A percentile compares a stretch with the other conserved stretches of the same genome.
Conservation (phyloP, 2,888 invertebrate genomes). For the Lamproptera curius region DNA sequence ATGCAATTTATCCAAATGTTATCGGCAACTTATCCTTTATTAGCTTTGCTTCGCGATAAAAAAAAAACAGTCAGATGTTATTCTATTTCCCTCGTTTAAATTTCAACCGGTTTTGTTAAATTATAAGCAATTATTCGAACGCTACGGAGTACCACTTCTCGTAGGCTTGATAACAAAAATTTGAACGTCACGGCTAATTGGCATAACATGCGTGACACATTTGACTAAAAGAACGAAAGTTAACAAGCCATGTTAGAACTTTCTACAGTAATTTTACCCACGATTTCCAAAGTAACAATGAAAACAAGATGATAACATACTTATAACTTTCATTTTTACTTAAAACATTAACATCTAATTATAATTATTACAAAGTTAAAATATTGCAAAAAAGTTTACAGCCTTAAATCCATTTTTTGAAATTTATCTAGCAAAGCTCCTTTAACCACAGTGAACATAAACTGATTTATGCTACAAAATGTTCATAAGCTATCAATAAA, state of each 20-base stretch:
- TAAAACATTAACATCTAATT: no score
- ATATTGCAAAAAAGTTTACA: no score
- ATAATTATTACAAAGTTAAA: no score
- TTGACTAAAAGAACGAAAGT: constrained; percentile 26
- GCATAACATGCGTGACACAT: constrained; percentile 26
- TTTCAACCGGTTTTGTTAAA: not conserved
- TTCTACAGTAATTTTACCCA: constrained; percentile 25
- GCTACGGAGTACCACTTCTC: constrained; percentile 2
- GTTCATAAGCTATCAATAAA: no score
- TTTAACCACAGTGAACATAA: no score
- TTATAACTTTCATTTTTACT: no score
- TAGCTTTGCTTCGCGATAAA: no score
- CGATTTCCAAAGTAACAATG: constrained; percentile 19
- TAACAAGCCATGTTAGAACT: constrained; percentile 24
- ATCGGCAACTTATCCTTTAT: no score
- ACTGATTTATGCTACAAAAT: no score
- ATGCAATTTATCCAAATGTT: no score
- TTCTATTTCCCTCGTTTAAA: constrained; percentile 1
- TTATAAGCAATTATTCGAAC: constrained; percentile 7
- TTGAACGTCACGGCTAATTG: constrained; percentile 25
- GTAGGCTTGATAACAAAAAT: constrained; percentile 14
- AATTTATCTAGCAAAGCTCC: no score
- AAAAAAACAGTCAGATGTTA: not conserved
- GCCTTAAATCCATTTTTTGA: no score
- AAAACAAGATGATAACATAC: constrained; percentile 23